phyloP scores from a whole-genome alignment of 2,888 invertebrate genomes.

The Drepana falcataria region DNA sequence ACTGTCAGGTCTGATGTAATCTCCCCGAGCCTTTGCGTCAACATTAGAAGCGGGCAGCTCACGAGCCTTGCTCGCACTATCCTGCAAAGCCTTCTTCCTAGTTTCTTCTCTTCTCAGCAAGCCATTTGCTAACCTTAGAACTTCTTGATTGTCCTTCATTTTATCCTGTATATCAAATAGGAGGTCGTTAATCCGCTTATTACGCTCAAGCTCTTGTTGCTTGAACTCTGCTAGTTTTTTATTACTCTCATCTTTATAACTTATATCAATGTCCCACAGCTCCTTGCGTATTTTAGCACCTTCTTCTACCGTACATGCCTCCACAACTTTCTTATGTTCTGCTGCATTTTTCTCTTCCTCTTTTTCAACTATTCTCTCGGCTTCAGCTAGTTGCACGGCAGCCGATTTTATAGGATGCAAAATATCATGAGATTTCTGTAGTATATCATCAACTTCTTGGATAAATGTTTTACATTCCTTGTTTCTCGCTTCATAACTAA shows the following conservation, averaged over 20 bases:
- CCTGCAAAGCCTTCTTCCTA: constrained; percentile 29
- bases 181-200: constrained; percentile 51
- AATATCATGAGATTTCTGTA: constrained; percentile 56
- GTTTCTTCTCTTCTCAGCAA: constrained; percentile 51
- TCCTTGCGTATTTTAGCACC: constrained; percentile 36
- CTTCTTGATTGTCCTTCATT: constrained; percentile 69
- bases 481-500: constrained; percentile 51
- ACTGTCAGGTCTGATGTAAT: constrained; percentile 24
- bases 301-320: constrained; percentile 10
- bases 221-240: constrained; percentile 36
- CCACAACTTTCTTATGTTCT: constrained; percentile 5
- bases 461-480: constrained; percentile 62
- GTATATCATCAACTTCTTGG: constrained; percentile 59
- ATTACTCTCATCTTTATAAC: constrained; percentile 29
- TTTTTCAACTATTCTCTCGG: constrained; percentile 7
- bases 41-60: constrained; percentile 25
- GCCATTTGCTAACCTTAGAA: constrained; percentile 56
- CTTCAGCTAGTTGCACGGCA: constrained; percentile 10
- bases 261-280: constrained; percentile 46
- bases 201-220: constrained; percentile 44
- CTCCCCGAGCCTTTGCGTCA: constrained; percentile 53
- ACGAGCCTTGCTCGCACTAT: constrained; percentile 21
- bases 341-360: constrained; percentile 6
- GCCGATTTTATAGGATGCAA: constrained; percentile 43
- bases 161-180: constrained; percentile 63